Evolutionary conservation across 2,888 invertebrate species (phyloP), one percentile per base, ranked within the genome.

Genomic region (Philhelius pedissequus): DNA sequence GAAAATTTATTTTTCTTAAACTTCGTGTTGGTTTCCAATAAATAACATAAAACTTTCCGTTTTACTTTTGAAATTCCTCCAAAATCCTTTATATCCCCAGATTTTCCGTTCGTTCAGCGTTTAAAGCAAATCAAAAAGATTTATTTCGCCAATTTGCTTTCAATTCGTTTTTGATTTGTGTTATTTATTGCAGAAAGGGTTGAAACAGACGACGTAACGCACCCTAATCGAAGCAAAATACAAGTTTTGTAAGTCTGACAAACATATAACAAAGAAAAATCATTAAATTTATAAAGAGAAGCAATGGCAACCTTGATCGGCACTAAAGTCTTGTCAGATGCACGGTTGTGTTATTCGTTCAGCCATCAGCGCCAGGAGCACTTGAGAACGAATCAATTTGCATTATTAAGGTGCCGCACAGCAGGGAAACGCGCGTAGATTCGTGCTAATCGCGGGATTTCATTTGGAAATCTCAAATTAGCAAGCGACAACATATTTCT

Each of bases 371-470:
- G 30, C 50, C 54, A 52, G 60, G 7, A 48, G 54, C 84, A 71
- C 83, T 74, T 32, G 71, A 71, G 62, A 43, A 76, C 75, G 84
- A 84, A 84, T 84, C 84, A 84, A 84, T 84, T 84, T 84, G 70
- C 83, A 84, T 84, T 79, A 84, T 71, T 84, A 69, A 79, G 83
- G 79, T 74, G 74, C 79, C 79, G 74, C 73, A 54, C 64, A 66
- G 27, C 76, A 58, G 56, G 74, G 54, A 78, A 20, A 38, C 70
- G 70, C 70, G 70, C 75, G 52, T 75, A 48, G 62, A 76, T 80
- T 84, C 84, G 84, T 84, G 84, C 84, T 84, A 84, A 84, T 84
- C 84, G 84, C 80, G 76, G 80, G 84, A 84, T 84, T 84, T 84
- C 84, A 84, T 68, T 84, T 84, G 84, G 76, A 84, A 84, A 84